Evolutionary conservation across 2,888 invertebrate species (phyloP).

Genomic region (Protodeltote pygarga): DNA sequence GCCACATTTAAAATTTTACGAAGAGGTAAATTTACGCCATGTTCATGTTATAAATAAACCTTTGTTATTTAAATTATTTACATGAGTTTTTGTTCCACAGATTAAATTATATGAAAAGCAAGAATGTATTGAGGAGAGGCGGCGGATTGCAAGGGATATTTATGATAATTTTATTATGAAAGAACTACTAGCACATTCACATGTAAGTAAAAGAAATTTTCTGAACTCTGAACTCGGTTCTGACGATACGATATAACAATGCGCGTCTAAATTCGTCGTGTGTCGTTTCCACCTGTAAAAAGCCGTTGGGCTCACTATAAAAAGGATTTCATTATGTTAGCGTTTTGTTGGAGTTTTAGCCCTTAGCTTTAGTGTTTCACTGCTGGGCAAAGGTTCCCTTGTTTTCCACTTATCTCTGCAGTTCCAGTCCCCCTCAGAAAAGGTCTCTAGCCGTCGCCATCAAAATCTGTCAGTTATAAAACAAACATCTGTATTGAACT

Average conservation of each 20-base stretch:
- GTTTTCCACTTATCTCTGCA: too few relatives aligned
- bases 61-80: neutral
- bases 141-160: constrained; percentile 97
- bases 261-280: too few relatives aligned
- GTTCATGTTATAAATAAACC: neutral
- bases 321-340: too few relatives aligned
- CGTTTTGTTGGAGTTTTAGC: too few relatives aligned
- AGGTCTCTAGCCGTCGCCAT: too few relatives aligned
- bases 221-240: neutral
- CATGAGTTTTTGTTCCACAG: constrained; percentile 87
- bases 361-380: too few relatives aligned
- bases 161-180: constrained; percentile 99
- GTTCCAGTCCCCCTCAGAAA: too few relatives aligned
- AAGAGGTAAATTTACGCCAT: constrained; percentile 92
- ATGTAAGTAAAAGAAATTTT: constrained; percentile 90
- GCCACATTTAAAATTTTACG: constrained; percentile 99
- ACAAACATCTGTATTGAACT: neutral
- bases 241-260: too few relatives aligned
- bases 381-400: too few relatives aligned
- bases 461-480: too few relatives aligned
- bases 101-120: constrained; percentile 99
- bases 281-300: too few relatives aligned
- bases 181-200: constrained; percentile 98
- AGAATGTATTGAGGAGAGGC: constrained; percentile 98
- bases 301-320: too few relatives aligned